Conservation (phyloP, 2,113 vertebrate species). For the Vulpes lagopus region DNA sequence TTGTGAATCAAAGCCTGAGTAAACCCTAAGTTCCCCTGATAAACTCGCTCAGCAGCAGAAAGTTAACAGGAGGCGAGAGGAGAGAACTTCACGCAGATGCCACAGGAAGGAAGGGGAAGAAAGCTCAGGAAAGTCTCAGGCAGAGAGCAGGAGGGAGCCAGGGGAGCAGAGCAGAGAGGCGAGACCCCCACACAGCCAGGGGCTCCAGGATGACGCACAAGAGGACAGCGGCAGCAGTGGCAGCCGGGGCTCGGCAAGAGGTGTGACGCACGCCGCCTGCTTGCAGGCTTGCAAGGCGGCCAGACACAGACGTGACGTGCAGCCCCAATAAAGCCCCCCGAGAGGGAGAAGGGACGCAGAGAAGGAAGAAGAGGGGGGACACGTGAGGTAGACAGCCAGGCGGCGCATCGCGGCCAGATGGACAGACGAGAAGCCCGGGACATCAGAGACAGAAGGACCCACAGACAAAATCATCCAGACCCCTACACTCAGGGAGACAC, state of each 20-base stretch:
- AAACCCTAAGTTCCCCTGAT: background rate
- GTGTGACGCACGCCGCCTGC: background rate
- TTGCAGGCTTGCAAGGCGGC: background rate
- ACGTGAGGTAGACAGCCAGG: background rate
- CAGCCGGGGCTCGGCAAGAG: background rate
- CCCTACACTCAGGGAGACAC: background rate
- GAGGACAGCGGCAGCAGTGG: accelerated
- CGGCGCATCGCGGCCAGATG: accelerated
- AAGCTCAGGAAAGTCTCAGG: background rate
- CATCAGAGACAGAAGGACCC: background rate
- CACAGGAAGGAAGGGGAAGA: background rate
- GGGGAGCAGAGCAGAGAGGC: background rate
- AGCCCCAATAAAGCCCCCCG: background rate
- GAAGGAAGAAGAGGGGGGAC: too few species aligned
- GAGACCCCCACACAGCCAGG: slow-evolving; percentile 12
- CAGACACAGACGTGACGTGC: background rate
- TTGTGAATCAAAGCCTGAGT: background rate
- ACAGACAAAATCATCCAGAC: background rate
- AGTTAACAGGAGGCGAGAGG: background rate
- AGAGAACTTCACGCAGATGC: background rate
- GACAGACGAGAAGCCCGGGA: background rate
- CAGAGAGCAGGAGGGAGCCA: background rate
- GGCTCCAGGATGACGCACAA: background rate
- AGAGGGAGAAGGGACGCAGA: background rate
- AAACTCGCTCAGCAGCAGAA: background rate